Evolutionary conservation across 2,113 vertebrate genomes (phyloP), one percentile per base, ranked within the genome.

Genomic region (Xyliphius kryptos): DNA sequence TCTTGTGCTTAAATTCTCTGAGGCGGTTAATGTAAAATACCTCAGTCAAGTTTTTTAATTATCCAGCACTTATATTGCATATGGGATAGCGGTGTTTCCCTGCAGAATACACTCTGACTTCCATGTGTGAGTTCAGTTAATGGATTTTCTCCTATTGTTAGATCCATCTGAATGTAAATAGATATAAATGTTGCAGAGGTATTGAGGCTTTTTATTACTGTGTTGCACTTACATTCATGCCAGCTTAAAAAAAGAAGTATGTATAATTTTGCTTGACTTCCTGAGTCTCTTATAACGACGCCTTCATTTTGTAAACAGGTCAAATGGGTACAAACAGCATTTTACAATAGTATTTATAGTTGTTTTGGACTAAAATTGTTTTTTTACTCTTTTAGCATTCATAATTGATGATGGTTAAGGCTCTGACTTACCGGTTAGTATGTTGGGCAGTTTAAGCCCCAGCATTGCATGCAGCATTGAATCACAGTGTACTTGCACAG

Each of bases 1-100:
- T 22, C 22, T 57, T 38, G 14, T 20, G 22, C 59, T 17, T 32
- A 41, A 50, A 64, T 68, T 61, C 65, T 68, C 46, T 3, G 55
- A 51, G 55, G 56, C 49, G 16, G 26, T 50, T 56, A 56, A 67
- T 52, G 44, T 22, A 40, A 66, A 71, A 58, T 12, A 46, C 47
- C 58, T 62, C 47, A 48, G 63, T 71, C 63, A 19, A 66, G 63
- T 44, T 66, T 71, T 67, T 67, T n/a, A 67, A 71, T 71, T 67
- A 71, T 46, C 46, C 36, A 13, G 17, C 53, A 40, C 47, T 57
- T 62, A 22, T 65, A 50, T 46, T 66, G 50, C 20, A 21, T 13
- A 36, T 14, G 37, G 63, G 51, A 59, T 53, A n/a, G 54, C 44
- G 17, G 14, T 1, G 8, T 61, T 56, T n/a, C 56, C 16, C 51